A percentile compares a stretch with the other conserved stretches of the same genome.
phyloP scores from a whole-genome alignment of 2,888 invertebrate species.

The Gymnosoma rotundatum region DNA sequence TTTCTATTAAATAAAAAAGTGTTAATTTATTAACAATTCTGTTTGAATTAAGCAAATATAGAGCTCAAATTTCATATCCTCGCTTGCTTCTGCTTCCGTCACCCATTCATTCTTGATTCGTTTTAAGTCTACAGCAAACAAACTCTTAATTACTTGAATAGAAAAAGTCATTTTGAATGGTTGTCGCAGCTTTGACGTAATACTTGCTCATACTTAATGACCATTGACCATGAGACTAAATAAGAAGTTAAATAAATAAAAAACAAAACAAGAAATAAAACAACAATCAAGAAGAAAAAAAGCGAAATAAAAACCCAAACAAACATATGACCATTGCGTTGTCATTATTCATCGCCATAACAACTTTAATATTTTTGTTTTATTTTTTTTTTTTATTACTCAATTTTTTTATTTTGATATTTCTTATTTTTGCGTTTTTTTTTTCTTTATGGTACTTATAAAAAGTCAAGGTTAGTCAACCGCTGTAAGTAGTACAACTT shows the following conservation, averaged over 20 bases:
- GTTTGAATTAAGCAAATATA: neutral
- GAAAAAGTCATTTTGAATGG: constrained; percentile 5
- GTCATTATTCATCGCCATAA: constrained; percentile 52
- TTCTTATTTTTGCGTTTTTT: constrained; percentile 21
- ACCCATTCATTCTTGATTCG: constrained; percentile 43
- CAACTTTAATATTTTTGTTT: constrained; percentile 17
- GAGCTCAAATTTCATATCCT: neutral
- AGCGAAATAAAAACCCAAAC: neutral
- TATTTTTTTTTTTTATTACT: neutral
- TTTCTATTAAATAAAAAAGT: no score
- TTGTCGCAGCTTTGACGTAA: constrained; percentile 10
- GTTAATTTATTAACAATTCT: neutral
- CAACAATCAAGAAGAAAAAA: constrained; percentile 18
- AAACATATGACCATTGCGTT: constrained; percentile 47
- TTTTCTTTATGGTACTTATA: constrained; percentile 18
- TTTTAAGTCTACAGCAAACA: constrained; percentile 26
- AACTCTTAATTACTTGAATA: constrained; percentile 26
- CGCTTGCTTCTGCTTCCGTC: neutral
- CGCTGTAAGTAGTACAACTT: neutral
- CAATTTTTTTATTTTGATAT: constrained; percentile 18
- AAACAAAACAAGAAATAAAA: constrained; percentile 33
- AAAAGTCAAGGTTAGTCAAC: constrained; percentile 63
- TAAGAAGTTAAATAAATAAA: constrained; percentile 47
- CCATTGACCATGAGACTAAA: constrained; percentile 66
- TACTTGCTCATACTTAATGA: constrained; percentile 44